A percentile compares a stretch with the other conserved stretches of the same genome.
phyloP scores from a whole-genome alignment of 2,888 invertebrate genomes.

The Tipula unca region DNA sequence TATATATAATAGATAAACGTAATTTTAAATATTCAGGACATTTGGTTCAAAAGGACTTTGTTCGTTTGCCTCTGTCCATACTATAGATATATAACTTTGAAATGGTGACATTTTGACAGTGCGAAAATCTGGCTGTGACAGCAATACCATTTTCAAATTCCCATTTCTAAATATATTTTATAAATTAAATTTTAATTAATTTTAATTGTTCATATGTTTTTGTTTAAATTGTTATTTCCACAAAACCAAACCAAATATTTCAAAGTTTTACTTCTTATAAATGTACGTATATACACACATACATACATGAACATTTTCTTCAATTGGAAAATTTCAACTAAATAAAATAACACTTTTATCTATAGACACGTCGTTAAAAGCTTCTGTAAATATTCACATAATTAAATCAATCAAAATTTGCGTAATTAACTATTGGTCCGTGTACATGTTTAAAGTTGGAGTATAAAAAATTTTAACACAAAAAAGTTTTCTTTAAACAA shows the following conservation, averaged over 20 bases:
- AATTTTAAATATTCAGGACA: too few species aligned
- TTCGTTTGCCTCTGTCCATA: too few species aligned
- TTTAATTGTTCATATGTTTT: neutral
- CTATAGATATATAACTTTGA: too few species aligned
- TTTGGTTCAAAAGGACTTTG: too few species aligned
- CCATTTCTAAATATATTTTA: neutral
- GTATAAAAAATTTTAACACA: neutral
- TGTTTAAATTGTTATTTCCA: neutral
- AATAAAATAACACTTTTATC: neutral
- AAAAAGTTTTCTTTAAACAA: neutral
- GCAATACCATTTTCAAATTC: neutral
- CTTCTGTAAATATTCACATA: neutral
- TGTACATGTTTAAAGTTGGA: neutral
- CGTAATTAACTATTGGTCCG: neutral
- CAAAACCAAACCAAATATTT: neutral
- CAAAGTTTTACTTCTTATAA: neutral
- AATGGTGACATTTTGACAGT: too few species aligned
- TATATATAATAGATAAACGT: too few species aligned
- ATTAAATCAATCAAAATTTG: neutral
- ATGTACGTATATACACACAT: too few species aligned
- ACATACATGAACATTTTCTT: neutral
- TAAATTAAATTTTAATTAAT: neutral
- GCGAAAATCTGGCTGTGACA: too few species aligned
- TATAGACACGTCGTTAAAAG: neutral
- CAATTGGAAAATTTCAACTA: neutral